A percentile compares a stretch with the other conserved stretches of the same genome.
Conservation (phyloP, 2,888 invertebrate species). For the Trichopoda pennipes region DNA sequence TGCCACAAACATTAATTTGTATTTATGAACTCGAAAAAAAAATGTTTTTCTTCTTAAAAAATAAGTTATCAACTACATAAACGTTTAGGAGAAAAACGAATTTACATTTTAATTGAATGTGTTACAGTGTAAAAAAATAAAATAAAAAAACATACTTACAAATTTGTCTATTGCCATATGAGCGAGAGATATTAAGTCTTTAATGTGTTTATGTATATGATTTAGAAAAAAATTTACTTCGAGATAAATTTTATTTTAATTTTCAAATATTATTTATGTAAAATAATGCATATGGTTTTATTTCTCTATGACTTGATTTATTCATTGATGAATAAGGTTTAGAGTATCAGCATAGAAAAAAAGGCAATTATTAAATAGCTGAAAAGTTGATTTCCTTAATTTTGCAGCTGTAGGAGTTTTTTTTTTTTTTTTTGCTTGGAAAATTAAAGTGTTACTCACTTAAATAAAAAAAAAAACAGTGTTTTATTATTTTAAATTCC, state of each 20-base stretch:
- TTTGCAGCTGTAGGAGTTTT: conserved; percentile 58
- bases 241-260: conserved; percentile 5
- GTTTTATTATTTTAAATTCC: conserved; percentile 4
- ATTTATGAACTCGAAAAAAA: conserved; percentile 43
- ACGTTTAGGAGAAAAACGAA: conserved; percentile 47
- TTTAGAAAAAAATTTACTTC: conserved; percentile 19
- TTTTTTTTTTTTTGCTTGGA: neutral
- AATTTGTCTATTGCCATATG: conserved; percentile 39
- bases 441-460: conserved; percentile 35
- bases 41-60: conserved; percentile 35
- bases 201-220: conserved; percentile 61
- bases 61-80: conserved; percentile 61
- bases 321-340: conserved; percentile 60
- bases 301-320: conserved; percentile 51
- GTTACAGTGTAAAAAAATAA: conserved; percentile 4
- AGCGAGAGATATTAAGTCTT: conserved; percentile 38
- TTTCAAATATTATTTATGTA: conserved; percentile 54
- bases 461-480: conserved; percentile 41
- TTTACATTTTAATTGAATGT: conserved; percentile 68
- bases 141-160: neutral
- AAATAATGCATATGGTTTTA: conserved; percentile 61
- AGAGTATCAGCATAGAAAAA: conserved; percentile 22
- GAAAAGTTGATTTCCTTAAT: conserved; percentile 58
- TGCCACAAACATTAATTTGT: conserved; percentile 57
- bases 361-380: conserved; percentile 66